Percentiles rank a stretch among this genome's conserved stretches.
phyloP scores from a whole-genome alignment of 2,113 vertebrate species.

The Gadus macrocephalus region DNA sequence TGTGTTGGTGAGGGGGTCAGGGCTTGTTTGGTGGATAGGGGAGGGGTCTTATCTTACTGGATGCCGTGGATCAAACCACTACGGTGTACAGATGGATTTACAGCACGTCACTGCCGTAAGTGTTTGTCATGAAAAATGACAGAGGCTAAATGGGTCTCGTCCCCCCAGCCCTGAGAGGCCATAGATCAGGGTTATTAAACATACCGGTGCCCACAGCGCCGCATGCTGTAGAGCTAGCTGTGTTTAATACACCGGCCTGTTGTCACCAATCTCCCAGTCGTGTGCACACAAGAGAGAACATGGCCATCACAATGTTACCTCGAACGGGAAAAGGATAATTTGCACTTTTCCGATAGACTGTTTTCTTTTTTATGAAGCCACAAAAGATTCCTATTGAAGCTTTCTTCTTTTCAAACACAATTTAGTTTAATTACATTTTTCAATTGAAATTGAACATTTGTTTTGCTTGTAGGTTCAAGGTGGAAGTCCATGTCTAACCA shows the following conservation, averaged over 20 bases:
- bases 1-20: not conserved
- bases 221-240: slow-evolving; percentile 47
- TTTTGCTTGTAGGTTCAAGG: slow-evolving; percentile 80
- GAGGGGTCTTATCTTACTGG: slow-evolving; percentile 23
- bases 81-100: slow-evolving; percentile 68
- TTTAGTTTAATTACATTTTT: not conserved
- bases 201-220: slow-evolving; percentile 44
- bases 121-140: slow-evolving; percentile 77
- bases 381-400: not conserved
- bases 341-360: not conserved
- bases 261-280: slow-evolving; percentile 18
- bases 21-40: not conserved
- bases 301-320: not conserved
- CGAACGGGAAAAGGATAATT: not conserved
- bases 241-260: slow-evolving; percentile 56
- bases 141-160: slow-evolving; percentile 73
- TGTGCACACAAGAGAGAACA: not conserved
- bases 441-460: not conserved
- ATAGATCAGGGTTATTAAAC: slow-evolving; percentile 72
- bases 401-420: not conserved
- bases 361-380: not conserved
- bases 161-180: slow-evolving; percentile 63
- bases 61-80: slow-evolving; percentile 49
- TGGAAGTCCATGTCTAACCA: slow-evolving; percentile 99
- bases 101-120: slow-evolving; percentile 62